Evolutionary conservation across 2,888 invertebrate genomes (phyloP), one percentile per base, ranked within the genome.

Genomic region (Metellina segmentata): DNA sequence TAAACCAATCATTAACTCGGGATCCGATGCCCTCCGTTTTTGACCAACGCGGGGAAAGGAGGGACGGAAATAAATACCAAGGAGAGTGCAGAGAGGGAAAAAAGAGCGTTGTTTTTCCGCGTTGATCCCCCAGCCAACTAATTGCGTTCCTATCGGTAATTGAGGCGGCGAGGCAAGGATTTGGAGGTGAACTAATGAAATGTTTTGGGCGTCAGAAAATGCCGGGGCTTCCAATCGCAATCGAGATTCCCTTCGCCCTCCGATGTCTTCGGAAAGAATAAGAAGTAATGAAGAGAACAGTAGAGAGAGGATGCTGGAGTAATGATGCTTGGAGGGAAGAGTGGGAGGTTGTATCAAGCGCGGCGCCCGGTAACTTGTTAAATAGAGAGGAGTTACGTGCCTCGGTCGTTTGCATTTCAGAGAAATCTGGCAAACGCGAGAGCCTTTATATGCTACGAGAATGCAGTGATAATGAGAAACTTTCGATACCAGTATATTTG

Each of bases 61-160:
- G 20, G 19, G 72, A 74, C 8, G 48, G 48, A 74, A 19, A 74
- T 11, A 78, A 51, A 49, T 49, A 77, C 48, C 11, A 11, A 61
- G 16, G 19, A 71, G 20, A 48, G 34, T 11, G 51, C 52, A 85
- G 16, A 86, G n/a, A 77, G 20, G 34, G 49, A 61, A 20, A 72
- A 53, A 85, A 16, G 53, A 52, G 34, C 49, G 16, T 75, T 71
- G 34, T 81, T 87, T 81, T 86, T 81, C 49, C 48, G 49, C 70
- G 53, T 48, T 78, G 51, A 77, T 77, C 78, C 70, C n/a, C 8
- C 16, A 53, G 11, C 72, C 34, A 53, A 81, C 79, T 87, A 87
- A 87, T 87, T 87, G 74, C 87, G 72, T 87, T 87, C 72, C 87
- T 81, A 81, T 79, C 79, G 72, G 81, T 87, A 87, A 87, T 87